phyloP scores from a whole-genome alignment of 2,113 vertebrate genomes.

The Plecturocebus donacophilus region DNA sequence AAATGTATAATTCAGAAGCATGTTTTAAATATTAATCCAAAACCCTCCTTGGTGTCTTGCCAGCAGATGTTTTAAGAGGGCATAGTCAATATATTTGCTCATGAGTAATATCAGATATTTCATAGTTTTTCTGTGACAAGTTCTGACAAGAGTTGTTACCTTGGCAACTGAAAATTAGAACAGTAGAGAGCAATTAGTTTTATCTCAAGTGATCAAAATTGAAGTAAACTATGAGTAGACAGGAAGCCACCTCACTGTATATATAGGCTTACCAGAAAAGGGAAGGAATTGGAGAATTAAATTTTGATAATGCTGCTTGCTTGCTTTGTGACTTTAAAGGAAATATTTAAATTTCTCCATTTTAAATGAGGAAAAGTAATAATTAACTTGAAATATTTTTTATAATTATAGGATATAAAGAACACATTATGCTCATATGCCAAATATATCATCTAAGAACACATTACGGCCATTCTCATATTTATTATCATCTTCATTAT shows the following conservation, averaged over 20 bases:
- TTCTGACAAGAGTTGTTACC: not conserved
- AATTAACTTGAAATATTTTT: not conserved
- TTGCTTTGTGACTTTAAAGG: not conserved
- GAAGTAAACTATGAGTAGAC: not conserved
- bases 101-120: not conserved
- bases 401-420: not conserved
- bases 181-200: not conserved
- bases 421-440: not conserved
- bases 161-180: not conserved
- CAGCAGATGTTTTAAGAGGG: not conserved
- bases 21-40: not conserved
- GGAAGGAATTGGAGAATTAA: not conserved
- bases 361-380: not conserved
- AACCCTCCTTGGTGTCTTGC: not conserved
- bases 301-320: not conserved
- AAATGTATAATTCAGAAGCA: not conserved
- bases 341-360: not conserved
- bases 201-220: not conserved
- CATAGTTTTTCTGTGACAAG: not conserved
- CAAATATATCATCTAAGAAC: not conserved
- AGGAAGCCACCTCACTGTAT: not conserved
- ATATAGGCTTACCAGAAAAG: not conserved
- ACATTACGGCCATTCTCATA: not conserved
- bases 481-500: not conserved
- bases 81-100: not conserved